phyloP scores from a whole-genome alignment of 2,888 invertebrate genomes.

The Ctenicera cuprea region DNA sequence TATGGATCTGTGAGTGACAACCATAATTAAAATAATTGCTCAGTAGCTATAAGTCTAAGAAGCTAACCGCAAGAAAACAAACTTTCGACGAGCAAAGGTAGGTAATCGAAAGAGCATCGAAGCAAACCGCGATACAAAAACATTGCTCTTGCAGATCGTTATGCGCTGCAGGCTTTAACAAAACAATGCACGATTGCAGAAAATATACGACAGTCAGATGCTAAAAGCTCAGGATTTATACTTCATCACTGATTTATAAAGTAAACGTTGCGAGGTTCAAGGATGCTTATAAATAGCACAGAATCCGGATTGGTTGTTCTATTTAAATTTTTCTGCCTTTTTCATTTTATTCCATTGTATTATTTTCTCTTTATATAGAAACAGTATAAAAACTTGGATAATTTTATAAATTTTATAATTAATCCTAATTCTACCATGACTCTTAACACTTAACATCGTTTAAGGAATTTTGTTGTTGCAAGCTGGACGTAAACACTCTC shows the following conservation, averaged over 20 bases:
- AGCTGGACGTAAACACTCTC: no score
- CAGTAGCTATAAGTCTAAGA: constrained; percentile 20
- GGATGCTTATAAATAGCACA: constrained; percentile 47
- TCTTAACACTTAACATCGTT: no score
- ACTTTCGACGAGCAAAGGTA: constrained; percentile 11
- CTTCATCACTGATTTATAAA: constrained; percentile 45
- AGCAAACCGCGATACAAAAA: constrained; percentile 17
- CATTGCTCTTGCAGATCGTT: constrained; percentile 41
- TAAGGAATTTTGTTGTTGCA: no score
- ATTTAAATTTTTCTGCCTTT: constrained; percentile 30
- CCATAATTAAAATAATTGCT: constrained; percentile 40
- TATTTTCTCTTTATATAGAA: no score
- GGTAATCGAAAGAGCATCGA: constrained; percentile 16
- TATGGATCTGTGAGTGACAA: constrained; percentile 31
- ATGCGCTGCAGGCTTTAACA: constrained; percentile 41
- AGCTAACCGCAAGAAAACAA: constrained; percentile 29
- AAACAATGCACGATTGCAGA: constrained; percentile 50
- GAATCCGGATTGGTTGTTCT: constrained; percentile 29
- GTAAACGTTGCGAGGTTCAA: constrained; percentile 48
- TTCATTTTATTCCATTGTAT: background rate
- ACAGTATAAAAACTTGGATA: no score
- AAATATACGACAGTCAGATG: constrained; percentile 47
- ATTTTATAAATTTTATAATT: no score
- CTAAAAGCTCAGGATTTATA: constrained; percentile 39
- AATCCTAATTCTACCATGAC: no score